phyloP scores from a whole-genome alignment of 1,140 invertebrate genomes.

The Trichonephila clavata region DNA sequence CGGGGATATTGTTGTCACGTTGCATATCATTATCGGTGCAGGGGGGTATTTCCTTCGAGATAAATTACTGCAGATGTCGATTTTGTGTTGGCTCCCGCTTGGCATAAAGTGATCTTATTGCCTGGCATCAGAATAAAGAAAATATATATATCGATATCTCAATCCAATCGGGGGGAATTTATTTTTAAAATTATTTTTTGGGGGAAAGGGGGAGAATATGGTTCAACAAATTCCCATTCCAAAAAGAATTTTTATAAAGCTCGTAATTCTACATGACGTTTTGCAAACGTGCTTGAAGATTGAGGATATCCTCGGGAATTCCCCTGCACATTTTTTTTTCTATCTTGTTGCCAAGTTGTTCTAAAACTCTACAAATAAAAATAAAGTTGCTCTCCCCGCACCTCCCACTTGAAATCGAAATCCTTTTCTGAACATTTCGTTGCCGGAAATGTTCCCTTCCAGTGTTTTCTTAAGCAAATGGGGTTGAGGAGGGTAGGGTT shows the following conservation, averaged over 20 bases:
- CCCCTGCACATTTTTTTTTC: not conserved
- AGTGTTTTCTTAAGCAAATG: conserved; percentile 38
- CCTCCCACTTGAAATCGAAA: not conserved
- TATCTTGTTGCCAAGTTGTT: conserved; percentile 7
- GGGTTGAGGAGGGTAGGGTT: not conserved
- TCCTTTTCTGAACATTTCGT: not conserved
- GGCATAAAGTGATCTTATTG: not conserved
- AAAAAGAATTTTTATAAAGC: not conserved
- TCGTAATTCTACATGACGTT: not conserved
- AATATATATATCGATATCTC: not conserved
- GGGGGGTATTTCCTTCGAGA: no score
- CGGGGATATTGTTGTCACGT: no score
- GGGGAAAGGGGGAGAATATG: not conserved
- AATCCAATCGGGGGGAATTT: not conserved
- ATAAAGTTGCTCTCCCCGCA: not conserved
- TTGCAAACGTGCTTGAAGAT: not conserved
- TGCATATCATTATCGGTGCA: no score
- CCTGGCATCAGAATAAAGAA: not conserved
- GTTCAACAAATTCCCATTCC: not conserved
- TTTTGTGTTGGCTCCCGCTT: not conserved
- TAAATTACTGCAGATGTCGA: no score
- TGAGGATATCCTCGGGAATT: not conserved
- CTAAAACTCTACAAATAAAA: not conserved
- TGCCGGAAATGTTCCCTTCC: not conserved
- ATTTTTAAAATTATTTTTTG: conserved; percentile 6